Conservation (phyloP, 2,888 invertebrate species). For the Neoascia interrupta region DNA sequence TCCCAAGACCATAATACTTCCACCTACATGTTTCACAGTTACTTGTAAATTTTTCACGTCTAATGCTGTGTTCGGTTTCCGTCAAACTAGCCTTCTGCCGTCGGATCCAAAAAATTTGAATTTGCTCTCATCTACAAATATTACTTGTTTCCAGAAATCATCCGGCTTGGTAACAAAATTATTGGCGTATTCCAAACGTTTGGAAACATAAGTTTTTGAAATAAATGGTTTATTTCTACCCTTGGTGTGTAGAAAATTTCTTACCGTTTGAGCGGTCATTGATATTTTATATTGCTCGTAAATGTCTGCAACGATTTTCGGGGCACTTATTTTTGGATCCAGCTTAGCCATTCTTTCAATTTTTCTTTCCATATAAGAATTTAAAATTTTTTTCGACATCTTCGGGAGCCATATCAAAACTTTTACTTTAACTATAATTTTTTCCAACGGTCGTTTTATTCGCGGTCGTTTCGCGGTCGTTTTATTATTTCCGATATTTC, state of each 20-base stretch:
- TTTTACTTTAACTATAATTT: too few relatives aligned
- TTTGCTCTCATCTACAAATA: slow-evolving; percentile 71
- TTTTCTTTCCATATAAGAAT: neutral
- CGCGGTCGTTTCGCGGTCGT: neutral
- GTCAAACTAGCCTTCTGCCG: slow-evolving; percentile 43
- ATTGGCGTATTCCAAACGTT: slow-evolving; percentile 55
- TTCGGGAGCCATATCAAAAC: too few relatives aligned
- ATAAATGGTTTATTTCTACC: slow-evolving; percentile 58
- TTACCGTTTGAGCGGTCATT: neutral
- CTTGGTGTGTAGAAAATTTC: slow-evolving; percentile 5
- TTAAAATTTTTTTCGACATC: neutral
- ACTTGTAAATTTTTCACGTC: slow-evolving; percentile 61
- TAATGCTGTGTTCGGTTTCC: slow-evolving; percentile 58
- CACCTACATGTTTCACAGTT: slow-evolving; percentile 72
- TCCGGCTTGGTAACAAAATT: slow-evolving; percentile 50
- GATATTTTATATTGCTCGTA: too few relatives aligned
- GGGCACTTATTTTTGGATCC: neutral
- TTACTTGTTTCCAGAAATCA: slow-evolving; percentile 71
- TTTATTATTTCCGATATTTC: slow-evolving; percentile 2
- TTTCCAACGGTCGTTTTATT: too few relatives aligned
- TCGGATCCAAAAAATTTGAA: slow-evolving; percentile 28
- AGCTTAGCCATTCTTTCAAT: neutral
- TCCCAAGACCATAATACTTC: slow-evolving; percentile 71
- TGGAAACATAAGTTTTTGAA: slow-evolving; percentile 43
- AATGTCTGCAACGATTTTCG: neutral